phyloP scores from a whole-genome alignment of 2,797 vertebrate species.

The Artibeus jamaicensis region DNA sequence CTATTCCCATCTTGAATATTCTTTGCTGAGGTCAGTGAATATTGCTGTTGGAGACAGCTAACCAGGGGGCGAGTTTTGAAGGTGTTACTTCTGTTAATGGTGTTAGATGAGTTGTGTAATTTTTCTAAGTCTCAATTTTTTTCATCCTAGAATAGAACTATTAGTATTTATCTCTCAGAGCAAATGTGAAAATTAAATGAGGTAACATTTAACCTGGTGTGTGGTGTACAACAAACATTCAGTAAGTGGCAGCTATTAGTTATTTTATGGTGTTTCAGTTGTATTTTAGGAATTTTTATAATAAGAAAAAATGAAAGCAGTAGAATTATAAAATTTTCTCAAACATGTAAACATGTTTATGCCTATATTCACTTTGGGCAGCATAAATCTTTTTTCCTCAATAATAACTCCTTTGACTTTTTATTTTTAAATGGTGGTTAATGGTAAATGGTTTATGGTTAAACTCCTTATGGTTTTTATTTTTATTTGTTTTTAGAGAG shows the following conservation, averaged over 20 bases:
- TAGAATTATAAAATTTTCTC: slow-evolving; percentile 16
- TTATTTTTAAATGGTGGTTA: too few species aligned
- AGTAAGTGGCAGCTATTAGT: not conserved
- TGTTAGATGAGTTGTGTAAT: not conserved
- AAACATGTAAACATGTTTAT: not conserved
- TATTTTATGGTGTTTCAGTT: slow-evolving; percentile 1
- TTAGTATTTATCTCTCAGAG: not conserved
- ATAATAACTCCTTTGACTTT: not conserved
- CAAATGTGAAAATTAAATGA: slow-evolving; percentile 3
- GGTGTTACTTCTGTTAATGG: not conserved
- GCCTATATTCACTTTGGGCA: not conserved
- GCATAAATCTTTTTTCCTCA: not conserved
- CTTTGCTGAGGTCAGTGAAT: not conserved
- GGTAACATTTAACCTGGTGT: not conserved
- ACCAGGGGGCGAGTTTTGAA: not conserved
- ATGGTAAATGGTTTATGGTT: too few species aligned
- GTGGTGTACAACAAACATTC: not conserved
- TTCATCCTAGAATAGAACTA: slow-evolving; percentile 4
- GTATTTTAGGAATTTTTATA: not conserved
- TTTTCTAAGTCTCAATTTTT: not conserved
- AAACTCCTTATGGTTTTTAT: too few species aligned
- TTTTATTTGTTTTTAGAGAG: too few species aligned
- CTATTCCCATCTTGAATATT: too few species aligned
- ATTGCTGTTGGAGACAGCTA: not conserved
- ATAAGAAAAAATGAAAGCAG: not conserved